These are phyloP conservation scores for Platichthys stellatus DNA, from an alignment of 2,113 vertebrate species.

Conservation along the genomic window DNA sequence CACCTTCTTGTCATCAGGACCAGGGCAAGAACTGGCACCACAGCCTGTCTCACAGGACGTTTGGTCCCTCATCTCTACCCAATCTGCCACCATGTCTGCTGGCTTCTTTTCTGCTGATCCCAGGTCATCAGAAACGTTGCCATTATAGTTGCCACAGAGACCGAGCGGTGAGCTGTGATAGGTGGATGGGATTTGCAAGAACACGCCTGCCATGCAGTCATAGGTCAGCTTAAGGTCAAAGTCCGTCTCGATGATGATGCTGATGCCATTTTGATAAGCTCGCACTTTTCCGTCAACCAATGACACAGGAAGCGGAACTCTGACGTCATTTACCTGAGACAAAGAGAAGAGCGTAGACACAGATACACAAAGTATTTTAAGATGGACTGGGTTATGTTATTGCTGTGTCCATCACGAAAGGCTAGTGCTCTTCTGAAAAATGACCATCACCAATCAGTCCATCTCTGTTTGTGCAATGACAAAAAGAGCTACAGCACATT, in stretches of 20 bases:
- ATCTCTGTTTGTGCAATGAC: too few species aligned
- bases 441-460: too few species aligned
- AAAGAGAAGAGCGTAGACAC: neutral
- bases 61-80: neutral
- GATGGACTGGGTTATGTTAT: neutral
- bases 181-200: conserved; percentile 35
- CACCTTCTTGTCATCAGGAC: neutral
- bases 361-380: neutral
- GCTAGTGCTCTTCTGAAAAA: too few species aligned
- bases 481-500: too few species aligned
- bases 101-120: neutral
- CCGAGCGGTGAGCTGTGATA: conserved; percentile 5
- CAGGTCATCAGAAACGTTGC: neutral
- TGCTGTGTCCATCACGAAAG: too few species aligned
- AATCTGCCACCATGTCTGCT: neutral
- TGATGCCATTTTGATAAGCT: conserved; percentile 37
- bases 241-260: conserved; percentile 36
- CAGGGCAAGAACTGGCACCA: conserved; percentile 7
- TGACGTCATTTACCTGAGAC: conserved; percentile 34
- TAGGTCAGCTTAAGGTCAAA: conserved; percentile 35
- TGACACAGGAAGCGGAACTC: conserved; percentile 6
- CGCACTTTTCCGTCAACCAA: conserved; percentile 15
- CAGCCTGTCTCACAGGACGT: conserved; percentile 13
- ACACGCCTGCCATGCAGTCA: conserved; percentile 10
- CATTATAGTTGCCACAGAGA: conserved; percentile 47